A percentile compares a stretch with the other conserved stretches of the same genome.
Conservation (phyloP, 2,888 invertebrate species). For the Gordius sp. region DNA sequence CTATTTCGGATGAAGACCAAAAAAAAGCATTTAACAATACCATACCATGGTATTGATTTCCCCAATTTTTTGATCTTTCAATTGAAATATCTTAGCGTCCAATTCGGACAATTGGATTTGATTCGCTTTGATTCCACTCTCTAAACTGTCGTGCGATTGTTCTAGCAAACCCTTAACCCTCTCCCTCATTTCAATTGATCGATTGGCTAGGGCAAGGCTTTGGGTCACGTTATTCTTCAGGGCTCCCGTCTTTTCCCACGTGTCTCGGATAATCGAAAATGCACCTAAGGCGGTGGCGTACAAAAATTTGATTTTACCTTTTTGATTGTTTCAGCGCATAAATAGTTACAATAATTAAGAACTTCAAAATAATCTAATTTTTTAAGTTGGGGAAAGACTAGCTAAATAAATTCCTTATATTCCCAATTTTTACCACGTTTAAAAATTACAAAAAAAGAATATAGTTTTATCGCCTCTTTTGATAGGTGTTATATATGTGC, state of each 20-base stretch:
- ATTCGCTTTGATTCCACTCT: conserved; percentile 35
- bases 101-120: conserved; percentile 42
- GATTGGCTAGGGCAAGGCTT: not conserved
- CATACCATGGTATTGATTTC: conserved; percentile 51
- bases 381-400: no score
- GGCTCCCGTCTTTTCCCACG: not conserved
- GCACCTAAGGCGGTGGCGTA: not conserved
- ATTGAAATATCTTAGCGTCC: conserved; percentile 38
- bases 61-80: conserved; percentile 45
- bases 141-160: not conserved
- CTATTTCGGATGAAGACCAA: no score
- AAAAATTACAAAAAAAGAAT: no score
- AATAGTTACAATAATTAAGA: no score
- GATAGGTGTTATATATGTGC: no score
- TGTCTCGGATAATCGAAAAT: conserved; percentile 6
- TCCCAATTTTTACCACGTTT: no score
- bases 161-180: not conserved
- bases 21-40: no score
- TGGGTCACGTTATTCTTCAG: not conserved
- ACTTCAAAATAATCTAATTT: no score
- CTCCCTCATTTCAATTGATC: not conserved
- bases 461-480: no score
- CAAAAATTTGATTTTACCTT: not conserved
- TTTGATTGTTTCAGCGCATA: no score
- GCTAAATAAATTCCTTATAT: no score